phyloP scores from a whole-genome alignment of 2,888 invertebrate genomes.

The Zaprionus bogoriensis region DNA sequence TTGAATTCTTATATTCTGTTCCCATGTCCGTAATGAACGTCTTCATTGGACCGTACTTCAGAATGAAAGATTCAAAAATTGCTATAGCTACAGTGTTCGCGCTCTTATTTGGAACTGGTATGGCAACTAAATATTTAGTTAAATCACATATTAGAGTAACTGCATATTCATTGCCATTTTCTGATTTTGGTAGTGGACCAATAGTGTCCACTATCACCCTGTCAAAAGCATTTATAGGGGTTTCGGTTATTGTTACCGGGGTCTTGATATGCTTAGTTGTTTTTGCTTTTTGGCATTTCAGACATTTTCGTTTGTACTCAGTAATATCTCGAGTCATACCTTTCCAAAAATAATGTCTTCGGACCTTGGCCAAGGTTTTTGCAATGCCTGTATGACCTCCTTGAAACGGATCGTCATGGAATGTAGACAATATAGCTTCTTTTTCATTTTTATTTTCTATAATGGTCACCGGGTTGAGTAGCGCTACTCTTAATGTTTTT shows the following conservation, averaged over 20 bases:
- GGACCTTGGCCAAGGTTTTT: too few relatives aligned
- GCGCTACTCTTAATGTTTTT: constrained; percentile 2
- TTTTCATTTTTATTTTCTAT: neutral
- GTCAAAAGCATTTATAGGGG: neutral
- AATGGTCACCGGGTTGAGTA: constrained; percentile 11
- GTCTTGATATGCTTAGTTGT: neutral
- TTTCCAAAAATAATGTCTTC: neutral
- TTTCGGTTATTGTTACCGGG: neutral
- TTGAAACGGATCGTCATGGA: too few relatives aligned
- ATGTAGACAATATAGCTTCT: too few relatives aligned
- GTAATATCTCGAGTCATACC: neutral
- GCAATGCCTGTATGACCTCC: neutral
- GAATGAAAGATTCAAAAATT: too few relatives aligned
- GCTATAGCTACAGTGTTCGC: too few relatives aligned
- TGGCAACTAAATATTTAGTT: too few relatives aligned
- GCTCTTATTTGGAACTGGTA: too few relatives aligned
- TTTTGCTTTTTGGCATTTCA: neutral
- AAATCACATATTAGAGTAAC: too few relatives aligned
- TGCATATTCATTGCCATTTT: too few relatives aligned
- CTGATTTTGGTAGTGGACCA: neutral
- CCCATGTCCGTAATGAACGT: too few relatives aligned
- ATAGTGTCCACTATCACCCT: constrained; percentile 1
- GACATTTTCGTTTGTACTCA: constrained; percentile 1
- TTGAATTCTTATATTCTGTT: too few relatives aligned
- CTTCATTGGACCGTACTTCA: too few relatives aligned